phyloP scores from a whole-genome alignment of 2,113 vertebrate genomes.

The Dromiciops gliroides region DNA sequence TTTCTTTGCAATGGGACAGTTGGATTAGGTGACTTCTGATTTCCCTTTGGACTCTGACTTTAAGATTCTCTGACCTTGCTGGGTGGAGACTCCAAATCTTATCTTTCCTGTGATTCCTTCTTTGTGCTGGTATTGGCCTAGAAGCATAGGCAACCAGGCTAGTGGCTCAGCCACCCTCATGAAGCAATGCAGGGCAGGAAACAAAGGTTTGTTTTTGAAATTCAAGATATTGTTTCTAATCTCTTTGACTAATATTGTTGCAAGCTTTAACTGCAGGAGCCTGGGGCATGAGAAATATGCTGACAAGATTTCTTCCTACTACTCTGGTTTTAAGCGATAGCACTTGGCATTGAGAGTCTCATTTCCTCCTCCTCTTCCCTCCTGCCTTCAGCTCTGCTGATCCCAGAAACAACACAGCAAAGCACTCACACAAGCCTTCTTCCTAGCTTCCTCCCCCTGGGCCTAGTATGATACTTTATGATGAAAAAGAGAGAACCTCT shows the following conservation, averaged over 20 bases:
- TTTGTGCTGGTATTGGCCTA: neutral
- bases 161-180: neutral
- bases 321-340: constrained; percentile 3
- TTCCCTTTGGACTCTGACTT: neutral
- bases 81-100: neutral
- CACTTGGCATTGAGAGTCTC: neutral
- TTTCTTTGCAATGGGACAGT: neutral
- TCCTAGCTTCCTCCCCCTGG: neutral
- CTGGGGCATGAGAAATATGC: neutral
- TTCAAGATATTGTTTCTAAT: neutral
- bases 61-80: neutral
- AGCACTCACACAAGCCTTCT: neutral
- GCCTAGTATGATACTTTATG: neutral
- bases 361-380: neutral
- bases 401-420: neutral
- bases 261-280: neutral
- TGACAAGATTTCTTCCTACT: neutral
- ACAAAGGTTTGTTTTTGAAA: neutral
- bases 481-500: constrained; percentile 50
- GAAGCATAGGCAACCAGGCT: neutral
- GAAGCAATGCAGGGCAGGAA: neutral
- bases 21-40: neutral
- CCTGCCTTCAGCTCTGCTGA: neutral
- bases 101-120: neutral
- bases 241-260: neutral